Evolutionary conservation across 2,113 vertebrate species (phyloP).

Genomic region (Thinocorus orbignyianus): DNA sequence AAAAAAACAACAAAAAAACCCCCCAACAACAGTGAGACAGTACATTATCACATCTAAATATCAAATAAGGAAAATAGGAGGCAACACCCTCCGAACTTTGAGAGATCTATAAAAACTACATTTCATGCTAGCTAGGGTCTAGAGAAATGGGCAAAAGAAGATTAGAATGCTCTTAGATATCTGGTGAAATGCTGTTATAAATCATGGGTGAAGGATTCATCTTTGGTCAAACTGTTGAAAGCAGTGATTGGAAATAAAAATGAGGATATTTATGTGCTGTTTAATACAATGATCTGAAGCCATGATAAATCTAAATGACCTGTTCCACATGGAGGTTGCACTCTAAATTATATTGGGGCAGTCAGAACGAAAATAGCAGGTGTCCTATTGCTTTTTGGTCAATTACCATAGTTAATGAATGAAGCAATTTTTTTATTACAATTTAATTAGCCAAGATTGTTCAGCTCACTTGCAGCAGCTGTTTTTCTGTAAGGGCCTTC

Average conservation of each 20-base stretch:
- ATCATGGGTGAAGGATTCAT: not conserved
- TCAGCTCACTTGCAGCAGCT: conserved; percentile 36
- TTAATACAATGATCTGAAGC: conserved; percentile 27
- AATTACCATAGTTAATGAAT: conserved; percentile 58
- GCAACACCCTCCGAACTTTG: not conserved
- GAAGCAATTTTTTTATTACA: conserved; percentile 43
- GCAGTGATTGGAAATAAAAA: conserved; percentile 4
- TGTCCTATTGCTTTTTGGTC: conserved; percentile 46
- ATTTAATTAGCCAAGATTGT: conserved; percentile 43
- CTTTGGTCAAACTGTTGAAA: not conserved
- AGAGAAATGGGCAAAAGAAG: not conserved
- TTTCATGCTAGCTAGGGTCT: not conserved
- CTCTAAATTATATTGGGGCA: not conserved
- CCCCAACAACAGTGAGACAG: not conserved
- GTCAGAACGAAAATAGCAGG: conserved; percentile 48
- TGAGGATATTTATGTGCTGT: not conserved
- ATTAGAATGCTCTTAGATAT: not conserved
- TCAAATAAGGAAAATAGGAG: not conserved
- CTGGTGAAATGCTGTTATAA: not conserved
- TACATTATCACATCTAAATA: not conserved
- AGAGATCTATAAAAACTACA: not conserved
- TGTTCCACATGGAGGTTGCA: not conserved
- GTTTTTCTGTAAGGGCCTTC: conserved; percentile 24
- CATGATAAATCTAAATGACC: conserved; percentile 23
- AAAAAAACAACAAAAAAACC: conserved; percentile 21